Evolutionary conservation across 2,888 invertebrate genomes (phyloP), one percentile per base, ranked within the genome.

Genomic region (Helicoverpa assulta): DNA sequence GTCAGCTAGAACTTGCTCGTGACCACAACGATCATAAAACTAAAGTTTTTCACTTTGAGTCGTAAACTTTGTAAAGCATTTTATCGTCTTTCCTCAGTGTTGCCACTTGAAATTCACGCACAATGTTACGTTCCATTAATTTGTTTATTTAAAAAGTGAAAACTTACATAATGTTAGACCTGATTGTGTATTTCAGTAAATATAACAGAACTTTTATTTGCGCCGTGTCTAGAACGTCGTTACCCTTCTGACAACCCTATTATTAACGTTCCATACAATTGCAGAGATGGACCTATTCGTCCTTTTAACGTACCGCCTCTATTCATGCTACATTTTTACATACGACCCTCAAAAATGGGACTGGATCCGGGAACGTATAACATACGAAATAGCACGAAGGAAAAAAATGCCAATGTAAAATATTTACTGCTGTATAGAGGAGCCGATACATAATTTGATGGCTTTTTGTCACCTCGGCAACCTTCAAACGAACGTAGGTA

Each of bases 401-500:
- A 70, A 71, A 73, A 80, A 69, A 78, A 69, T 76, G 73, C 14
- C 68, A 65, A 67, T 81, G 74, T 79, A 78, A 81, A 85, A 84
- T 84, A 83, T 84, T 82, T 83, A 82, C 80, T 82, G 64, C 73
- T 54, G 19, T 71, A 72, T 52, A 62, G 47, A 65, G 77, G 69
- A 68, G 67, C 73, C 70, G 66, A 78, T 78, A 78, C 76, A 78
- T 84, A 81, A 85, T 86, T 86, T 84, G 81, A 84, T 85, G 75
- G 76, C 63, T 78, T 73, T 78, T 82, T 81, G 85, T 81, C 85
- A 85, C 83, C 84, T 85, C 69, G 73, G 76, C 70, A 81, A 78
- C 76, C 80, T 77, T 77, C 68, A 68, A 61, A 66, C 54, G 53
- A 55, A 73, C 69, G 68, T 70, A 84, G 64, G 72, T 68, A 72